phyloP scores from a whole-genome alignment of 2,888 invertebrate genomes.

The Pantelozetes paolii region DNA sequence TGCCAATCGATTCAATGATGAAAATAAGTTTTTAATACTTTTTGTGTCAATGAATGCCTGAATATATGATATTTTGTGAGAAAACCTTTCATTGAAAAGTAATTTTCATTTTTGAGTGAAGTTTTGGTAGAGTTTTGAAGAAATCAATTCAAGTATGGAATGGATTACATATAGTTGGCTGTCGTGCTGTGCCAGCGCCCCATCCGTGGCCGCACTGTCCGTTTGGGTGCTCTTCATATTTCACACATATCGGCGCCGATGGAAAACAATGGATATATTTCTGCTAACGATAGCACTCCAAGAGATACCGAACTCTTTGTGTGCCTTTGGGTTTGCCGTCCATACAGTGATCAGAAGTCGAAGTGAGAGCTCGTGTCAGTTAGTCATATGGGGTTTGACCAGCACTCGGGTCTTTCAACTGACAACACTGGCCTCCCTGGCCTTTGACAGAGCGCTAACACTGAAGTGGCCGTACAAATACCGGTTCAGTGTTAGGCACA shows the following conservation, averaged over 20 bases:
- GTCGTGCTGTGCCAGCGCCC: slow-evolving; percentile 54
- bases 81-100: no score
- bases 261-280: slow-evolving; percentile 58
- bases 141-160: slow-evolving; percentile 42
- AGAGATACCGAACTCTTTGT: slow-evolving; percentile 47
- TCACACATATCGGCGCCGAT: slow-evolving; percentile 56
- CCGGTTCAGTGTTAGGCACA: slow-evolving; percentile 51
- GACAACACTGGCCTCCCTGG: slow-evolving; percentile 56
- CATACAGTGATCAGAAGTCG: slow-evolving; percentile 45
- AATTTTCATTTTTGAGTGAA: no score
- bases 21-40: slow-evolving; percentile 6
- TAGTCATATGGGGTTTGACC: slow-evolving; percentile 57
- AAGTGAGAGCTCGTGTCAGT: slow-evolving; percentile 52
- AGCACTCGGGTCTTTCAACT: slow-evolving; percentile 58
- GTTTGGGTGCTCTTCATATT: slow-evolving; percentile 54
- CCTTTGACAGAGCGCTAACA: slow-evolving; percentile 56
- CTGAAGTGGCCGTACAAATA: slow-evolving; percentile 51
- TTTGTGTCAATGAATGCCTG: slow-evolving; percentile 21
- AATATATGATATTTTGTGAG: background rate
- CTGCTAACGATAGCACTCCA: slow-evolving; percentile 55
- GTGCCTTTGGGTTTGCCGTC: slow-evolving; percentile 47
- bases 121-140: background rate
- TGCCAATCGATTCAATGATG: background rate
- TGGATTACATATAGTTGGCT: slow-evolving; percentile 50
- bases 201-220: slow-evolving; percentile 55